Conservation (phyloP, 2,113 vertebrate species). For the Myrmecobius fasciatus region DNA sequence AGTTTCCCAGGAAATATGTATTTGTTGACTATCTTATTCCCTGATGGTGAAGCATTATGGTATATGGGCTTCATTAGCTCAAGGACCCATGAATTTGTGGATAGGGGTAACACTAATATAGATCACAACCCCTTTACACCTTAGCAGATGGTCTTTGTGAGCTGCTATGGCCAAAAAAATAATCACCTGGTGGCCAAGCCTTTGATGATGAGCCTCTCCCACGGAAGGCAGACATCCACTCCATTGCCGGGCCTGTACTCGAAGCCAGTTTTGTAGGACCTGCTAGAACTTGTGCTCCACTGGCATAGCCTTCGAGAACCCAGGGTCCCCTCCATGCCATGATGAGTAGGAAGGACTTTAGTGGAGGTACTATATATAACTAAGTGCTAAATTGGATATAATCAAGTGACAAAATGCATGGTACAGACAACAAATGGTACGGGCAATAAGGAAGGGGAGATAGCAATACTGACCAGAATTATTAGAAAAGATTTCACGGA, state of each 20-base stretch:
- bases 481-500: neutral
- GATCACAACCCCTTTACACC: neutral
- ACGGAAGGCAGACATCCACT: neutral
- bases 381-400: neutral
- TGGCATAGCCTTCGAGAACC: neutral
- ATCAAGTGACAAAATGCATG: neutral
- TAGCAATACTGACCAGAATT: neutral
- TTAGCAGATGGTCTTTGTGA: constrained; percentile 4
- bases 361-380: neutral
- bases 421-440: neutral
- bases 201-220: constrained; percentile 1
- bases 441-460: neutral
- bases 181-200: neutral
- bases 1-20: neutral
- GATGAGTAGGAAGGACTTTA: constrained; percentile 4
- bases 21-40: neutral
- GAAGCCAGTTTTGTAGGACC: neutral
- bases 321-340: neutral
- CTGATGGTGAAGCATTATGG: neutral
- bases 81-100: neutral
- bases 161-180: constrained; percentile 4
- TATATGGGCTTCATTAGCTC: neutral
- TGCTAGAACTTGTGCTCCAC: neutral
- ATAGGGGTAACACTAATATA: neutral
- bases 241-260: neutral